A percentile compares a stretch with the other conserved stretches of the same genome.
Conservation (phyloP, 1,140 invertebrate genomes). For the Latrodectus geometricus region DNA sequence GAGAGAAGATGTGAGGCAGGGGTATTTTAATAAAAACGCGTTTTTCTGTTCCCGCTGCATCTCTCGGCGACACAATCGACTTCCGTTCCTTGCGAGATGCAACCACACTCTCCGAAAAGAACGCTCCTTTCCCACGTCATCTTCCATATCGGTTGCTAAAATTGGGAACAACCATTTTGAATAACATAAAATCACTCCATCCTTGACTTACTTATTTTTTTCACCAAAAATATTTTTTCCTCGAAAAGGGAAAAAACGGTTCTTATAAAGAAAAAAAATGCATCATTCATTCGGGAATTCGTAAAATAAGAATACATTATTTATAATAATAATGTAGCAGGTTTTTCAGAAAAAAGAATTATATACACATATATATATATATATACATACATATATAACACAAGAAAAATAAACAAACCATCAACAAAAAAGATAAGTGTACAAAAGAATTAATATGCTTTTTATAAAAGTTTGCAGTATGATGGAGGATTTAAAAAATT, state of each 20-base stretch:
- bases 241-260: background rate
- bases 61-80: slow-evolving; percentile 32
- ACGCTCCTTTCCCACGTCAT: slow-evolving; percentile 28
- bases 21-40: background rate
- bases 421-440: too few species aligned
- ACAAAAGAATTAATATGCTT: too few species aligned
- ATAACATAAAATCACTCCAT: background rate
- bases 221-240: background rate
- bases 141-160: background rate
- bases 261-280: too few species aligned
- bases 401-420: too few species aligned
- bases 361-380: too few species aligned
- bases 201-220: slow-evolving; percentile 4
- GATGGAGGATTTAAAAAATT: too few species aligned
- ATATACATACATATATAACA: too few species aligned
- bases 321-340: too few species aligned
- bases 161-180: background rate
- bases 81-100: slow-evolving; percentile 37
- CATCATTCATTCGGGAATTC: too few species aligned
- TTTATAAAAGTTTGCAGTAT: too few species aligned
- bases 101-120: background rate
- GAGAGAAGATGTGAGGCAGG: slow-evolving; percentile 2
- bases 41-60: background rate
- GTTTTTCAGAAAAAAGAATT: too few species aligned
- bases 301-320: too few species aligned